A percentile compares a stretch with the other conserved stretches of the same genome.
Conservation (phyloP, 2,888 invertebrate genomes). For the Chironomus tentans region DNA sequence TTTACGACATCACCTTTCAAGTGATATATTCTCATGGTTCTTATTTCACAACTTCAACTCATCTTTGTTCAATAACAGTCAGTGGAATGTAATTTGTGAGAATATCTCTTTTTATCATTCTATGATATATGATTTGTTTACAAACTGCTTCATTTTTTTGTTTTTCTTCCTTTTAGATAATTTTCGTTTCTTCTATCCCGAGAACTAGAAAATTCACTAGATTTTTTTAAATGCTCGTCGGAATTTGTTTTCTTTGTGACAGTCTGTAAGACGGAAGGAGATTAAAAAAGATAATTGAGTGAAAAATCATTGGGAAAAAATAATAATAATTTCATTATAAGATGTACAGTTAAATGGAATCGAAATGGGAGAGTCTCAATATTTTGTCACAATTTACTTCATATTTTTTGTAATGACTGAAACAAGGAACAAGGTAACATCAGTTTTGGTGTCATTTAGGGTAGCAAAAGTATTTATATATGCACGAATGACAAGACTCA, state of each 20-base stretch:
- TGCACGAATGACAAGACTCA: too few relatives aligned
- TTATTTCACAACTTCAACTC: background rate
- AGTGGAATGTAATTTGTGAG: background rate
- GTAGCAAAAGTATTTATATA: too few relatives aligned
- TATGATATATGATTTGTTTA: conserved; percentile 25
- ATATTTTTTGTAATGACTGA: too few relatives aligned
- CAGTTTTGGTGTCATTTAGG: too few relatives aligned
- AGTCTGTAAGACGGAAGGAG: background rate
- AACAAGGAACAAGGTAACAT: too few relatives aligned
- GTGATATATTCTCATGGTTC: background rate
- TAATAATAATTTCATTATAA: too few relatives aligned
- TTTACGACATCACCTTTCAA: conserved; percentile 12
- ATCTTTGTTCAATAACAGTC: background rate
- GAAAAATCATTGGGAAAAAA: too few relatives aligned
- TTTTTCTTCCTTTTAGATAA: background rate
- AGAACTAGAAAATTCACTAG: background rate
- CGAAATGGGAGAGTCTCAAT: too few relatives aligned
- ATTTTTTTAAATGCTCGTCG: background rate
- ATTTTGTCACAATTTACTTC: too few relatives aligned
- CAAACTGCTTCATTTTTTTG: conserved; percentile 4
- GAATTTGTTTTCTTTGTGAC: background rate
- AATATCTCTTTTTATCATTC: background rate
- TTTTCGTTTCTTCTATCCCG: background rate
- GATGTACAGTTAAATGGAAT: too few relatives aligned
- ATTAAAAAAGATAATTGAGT: too few relatives aligned